Percentiles rank a stretch among this genome's conserved stretches.
Evolutionary conservation across 2,113 vertebrate genomes (phyloP).

Genomic region (Rhinichthys klamathensis): DNA sequence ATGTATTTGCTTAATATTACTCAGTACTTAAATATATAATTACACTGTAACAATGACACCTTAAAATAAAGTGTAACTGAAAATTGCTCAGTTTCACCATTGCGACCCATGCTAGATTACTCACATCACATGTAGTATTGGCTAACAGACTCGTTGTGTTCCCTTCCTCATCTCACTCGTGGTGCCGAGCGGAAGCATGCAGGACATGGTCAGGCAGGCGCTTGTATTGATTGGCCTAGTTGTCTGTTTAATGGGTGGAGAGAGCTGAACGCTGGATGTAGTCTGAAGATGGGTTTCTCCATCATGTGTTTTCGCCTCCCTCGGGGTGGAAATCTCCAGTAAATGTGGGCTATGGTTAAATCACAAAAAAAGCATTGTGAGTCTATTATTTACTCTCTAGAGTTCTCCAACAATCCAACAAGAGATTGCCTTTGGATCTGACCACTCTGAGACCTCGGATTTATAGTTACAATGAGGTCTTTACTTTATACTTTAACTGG

Average conservation of each 20-base stretch:
- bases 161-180: neutral
- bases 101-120: neutral
- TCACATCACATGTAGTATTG: neutral
- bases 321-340: neutral
- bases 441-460: neutral
- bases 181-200: constrained; percentile 17
- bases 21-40: too few species aligned
- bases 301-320: constrained; percentile 24
- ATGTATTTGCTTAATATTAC: too few species aligned
- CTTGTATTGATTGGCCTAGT: constrained; percentile 62
- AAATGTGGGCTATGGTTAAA: neutral
- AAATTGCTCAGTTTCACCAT: neutral
- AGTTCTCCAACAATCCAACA: neutral
- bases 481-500: too few species aligned
- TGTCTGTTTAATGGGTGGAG: constrained; percentile 37
- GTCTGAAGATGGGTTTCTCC: constrained; percentile 34
- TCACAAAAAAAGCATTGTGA: neutral
- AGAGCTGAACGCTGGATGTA: constrained; percentile 19
- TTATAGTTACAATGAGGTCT: too few species aligned
- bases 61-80: too few species aligned
- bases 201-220: constrained; percentile 5
- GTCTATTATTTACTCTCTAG: neutral
- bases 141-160: constrained; percentile 1
- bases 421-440: neutral
- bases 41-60: too few species aligned